These are phyloP conservation scores for Samia ricini DNA, from an alignment of 1,140 invertebrate genomes.

Conservation along the genomic window DNA sequence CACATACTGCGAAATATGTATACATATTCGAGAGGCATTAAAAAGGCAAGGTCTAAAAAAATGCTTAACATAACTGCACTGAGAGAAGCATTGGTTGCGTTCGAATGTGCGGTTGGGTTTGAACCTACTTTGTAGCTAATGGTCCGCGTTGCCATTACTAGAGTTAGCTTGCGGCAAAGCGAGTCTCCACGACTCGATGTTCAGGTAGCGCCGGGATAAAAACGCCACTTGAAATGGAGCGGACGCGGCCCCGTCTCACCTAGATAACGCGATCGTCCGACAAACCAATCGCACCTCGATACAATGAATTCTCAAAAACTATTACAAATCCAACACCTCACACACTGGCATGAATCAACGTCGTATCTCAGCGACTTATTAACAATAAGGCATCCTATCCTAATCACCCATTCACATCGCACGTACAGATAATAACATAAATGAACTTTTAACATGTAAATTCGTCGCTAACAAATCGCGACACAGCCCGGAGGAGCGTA, in stretches of 20 bases:
- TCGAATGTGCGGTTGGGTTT: constrained; percentile 36
- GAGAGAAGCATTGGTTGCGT: constrained; percentile 27
- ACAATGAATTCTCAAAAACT: constrained; percentile 18
- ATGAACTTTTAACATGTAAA: constrained; percentile 74
- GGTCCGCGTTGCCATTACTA: constrained; percentile 41
- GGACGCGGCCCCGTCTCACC: constrained; percentile 58
- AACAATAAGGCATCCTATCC: constrained; percentile 29
- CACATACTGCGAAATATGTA: constrained; percentile 27
- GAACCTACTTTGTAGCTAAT: constrained; percentile 22
- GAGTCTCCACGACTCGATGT: constrained; percentile 34
- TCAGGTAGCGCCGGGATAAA: constrained; percentile 74
- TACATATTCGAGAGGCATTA: background rate
- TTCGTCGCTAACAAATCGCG: constrained; percentile 73
- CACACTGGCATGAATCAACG: constrained; percentile 39
- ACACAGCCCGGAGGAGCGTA: constrained; percentile 59
- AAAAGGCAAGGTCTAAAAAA: constrained; percentile 21
- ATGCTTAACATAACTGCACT: background rate
- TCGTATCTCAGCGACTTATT: constrained; percentile 29
- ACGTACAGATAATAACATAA: constrained; percentile 66
- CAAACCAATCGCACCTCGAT: constrained; percentile 22
- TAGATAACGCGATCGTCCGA: constrained; percentile 59
- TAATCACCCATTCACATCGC: constrained; percentile 61
- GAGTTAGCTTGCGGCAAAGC: constrained; percentile 45
- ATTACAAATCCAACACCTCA: constrained; percentile 13
- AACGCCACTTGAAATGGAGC: constrained; percentile 69